Evolutionary conservation across 2,888 invertebrate genomes (phyloP).

Genomic region (Strigamia transsilvanica): DNA sequence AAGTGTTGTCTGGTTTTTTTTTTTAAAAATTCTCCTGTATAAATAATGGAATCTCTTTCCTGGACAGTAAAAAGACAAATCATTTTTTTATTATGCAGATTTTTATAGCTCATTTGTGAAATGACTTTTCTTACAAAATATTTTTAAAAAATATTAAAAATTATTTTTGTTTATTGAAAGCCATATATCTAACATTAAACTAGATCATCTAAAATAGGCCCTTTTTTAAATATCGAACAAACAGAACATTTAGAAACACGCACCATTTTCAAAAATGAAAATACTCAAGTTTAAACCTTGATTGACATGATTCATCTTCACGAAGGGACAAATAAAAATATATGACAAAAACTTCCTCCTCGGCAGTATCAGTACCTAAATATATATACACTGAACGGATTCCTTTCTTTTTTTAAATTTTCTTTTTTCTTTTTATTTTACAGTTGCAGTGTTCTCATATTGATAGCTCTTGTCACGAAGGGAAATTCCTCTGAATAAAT

Average conservation of each 20-base stretch:
- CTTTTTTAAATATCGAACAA: background rate
- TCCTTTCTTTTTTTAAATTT: background rate
- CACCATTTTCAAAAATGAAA: background rate
- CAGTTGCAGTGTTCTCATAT: background rate
- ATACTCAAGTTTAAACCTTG: background rate
- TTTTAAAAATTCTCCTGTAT: no score
- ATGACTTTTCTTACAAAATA: background rate
- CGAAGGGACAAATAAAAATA: background rate
- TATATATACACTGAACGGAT: conserved; percentile 20
- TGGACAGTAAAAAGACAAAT: background rate
- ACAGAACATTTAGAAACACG: background rate
- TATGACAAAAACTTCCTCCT: background rate
- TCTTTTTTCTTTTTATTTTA: no score
- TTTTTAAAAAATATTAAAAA: conserved; percentile 9
- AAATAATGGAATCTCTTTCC: background rate
- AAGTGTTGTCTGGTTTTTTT: no score
- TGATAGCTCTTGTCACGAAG: background rate
- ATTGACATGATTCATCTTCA: background rate
- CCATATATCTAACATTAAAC: background rate
- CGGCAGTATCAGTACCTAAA: background rate
- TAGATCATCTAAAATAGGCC: background rate
- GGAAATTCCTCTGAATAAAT: background rate
- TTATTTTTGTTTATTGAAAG: background rate
- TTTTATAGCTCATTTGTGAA: background rate
- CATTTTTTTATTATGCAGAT: background rate